Percentiles rank a stretch among this genome's conserved stretches.
Evolutionary conservation across 2,113 vertebrate species (phyloP).

Genomic region (Nothoprocta pentlandii): DNA sequence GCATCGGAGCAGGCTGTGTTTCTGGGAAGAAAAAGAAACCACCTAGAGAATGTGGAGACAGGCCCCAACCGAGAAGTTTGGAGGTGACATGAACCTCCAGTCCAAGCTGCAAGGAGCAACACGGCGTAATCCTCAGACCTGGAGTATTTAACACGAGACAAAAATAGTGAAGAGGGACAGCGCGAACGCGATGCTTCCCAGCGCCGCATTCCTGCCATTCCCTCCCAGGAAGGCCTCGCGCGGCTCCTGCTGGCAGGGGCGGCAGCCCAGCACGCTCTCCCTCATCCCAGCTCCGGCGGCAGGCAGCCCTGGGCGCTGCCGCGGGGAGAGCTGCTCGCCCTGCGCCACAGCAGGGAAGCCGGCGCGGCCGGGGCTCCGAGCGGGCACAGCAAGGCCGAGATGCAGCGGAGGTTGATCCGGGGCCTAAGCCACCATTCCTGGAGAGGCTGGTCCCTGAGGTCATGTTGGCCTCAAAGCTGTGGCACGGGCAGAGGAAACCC

Average conservation of each 20-base stretch:
- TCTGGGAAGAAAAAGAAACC: not conserved
- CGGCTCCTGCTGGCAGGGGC: not conserved
- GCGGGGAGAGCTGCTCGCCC: not conserved
- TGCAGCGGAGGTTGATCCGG: not conserved
- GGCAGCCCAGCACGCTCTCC: not conserved
- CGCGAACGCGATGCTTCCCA: not conserved
- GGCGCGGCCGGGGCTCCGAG: not conserved
- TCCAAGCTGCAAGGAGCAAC: not conserved
- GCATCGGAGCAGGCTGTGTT: not conserved
- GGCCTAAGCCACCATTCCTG: constrained; percentile 56
- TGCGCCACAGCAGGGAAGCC: not conserved
- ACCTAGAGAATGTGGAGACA: not conserved
- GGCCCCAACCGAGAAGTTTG: not conserved
- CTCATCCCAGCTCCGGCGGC: not conserved
- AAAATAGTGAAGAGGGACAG: not conserved
- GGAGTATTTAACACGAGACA: not conserved
- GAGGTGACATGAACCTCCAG: not conserved
- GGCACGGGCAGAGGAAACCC: constrained; percentile 58
- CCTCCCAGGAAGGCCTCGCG: not conserved
- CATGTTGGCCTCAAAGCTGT: constrained; percentile 61
- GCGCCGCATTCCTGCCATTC: constrained; percentile 3
- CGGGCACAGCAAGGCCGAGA: not conserved
- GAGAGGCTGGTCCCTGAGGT: constrained; percentile 66
- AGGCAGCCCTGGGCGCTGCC: not conserved
- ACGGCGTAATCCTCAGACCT: not conserved